A percentile compares a stretch with the other conserved stretches of the same genome.
Evolutionary conservation across 2,888 invertebrate species (phyloP).

Genomic region (Mesopsocus fuscifrons): DNA sequence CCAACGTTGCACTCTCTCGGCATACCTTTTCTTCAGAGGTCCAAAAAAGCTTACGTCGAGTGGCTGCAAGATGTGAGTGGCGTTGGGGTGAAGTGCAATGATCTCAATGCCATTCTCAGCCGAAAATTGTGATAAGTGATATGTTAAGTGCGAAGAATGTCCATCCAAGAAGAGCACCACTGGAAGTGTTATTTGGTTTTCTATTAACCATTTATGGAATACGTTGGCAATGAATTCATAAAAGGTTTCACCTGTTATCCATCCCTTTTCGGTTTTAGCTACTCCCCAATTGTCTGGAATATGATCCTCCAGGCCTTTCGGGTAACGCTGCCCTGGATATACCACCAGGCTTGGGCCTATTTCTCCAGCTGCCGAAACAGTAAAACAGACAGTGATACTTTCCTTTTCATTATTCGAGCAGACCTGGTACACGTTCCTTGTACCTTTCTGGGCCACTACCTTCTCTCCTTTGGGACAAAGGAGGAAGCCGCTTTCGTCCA

Average conservation of each 20-base stretch:
- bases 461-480: constrained; percentile 11
- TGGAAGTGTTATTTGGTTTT: constrained; percentile 6
- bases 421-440: background rate
- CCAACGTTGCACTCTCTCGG: constrained; percentile 14
- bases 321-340: constrained; percentile 7
- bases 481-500: constrained; percentile 11
- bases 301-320: constrained; percentile 8
- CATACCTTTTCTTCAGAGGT: constrained; percentile 15
- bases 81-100: constrained; percentile 16
- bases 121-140: constrained; percentile 15
- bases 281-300: constrained; percentile 7
- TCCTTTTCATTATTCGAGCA: constrained; percentile 7
- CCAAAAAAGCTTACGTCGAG: constrained; percentile 17
- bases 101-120: constrained; percentile 15
- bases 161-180: constrained; percentile 22
- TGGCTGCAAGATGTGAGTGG: constrained; percentile 17
- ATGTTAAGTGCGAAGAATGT: constrained; percentile 21
- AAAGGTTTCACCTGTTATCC: constrained; percentile 12
- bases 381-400: constrained; percentile 8
- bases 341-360: constrained; percentile 10
- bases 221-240: constrained; percentile 12
- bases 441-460: constrained; percentile 4
- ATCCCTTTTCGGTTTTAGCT: constrained; percentile 8
- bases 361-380: constrained; percentile 9
- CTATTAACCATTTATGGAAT: constrained; percentile 9